A percentile compares a stretch with the other conserved stretches of the same genome.
Evolutionary conservation across 2,113 vertebrate species (phyloP).

Genomic region (Ptilonorhynchus violaceus): DNA sequence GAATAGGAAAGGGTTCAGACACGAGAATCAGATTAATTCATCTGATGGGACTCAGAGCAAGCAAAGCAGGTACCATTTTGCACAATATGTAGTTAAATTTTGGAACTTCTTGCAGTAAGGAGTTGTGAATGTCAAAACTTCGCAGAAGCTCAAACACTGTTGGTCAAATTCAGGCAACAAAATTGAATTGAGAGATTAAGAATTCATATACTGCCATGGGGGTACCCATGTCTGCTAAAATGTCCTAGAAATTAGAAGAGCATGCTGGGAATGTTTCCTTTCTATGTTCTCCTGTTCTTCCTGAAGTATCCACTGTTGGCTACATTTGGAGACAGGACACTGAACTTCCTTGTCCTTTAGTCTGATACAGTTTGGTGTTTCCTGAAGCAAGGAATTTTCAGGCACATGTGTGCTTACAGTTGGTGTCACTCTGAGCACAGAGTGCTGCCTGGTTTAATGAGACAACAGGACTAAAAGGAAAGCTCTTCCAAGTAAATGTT

Average conservation of each 20-base stretch:
- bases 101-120: background rate
- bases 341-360: background rate
- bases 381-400: background rate
- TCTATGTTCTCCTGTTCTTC: fast-evolving
- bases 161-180: background rate
- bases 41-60: background rate
- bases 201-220: background rate
- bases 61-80: background rate
- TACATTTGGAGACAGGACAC: background rate
- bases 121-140: background rate
- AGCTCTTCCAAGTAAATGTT: background rate
- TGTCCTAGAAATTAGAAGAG: background rate
- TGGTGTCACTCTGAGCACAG: background rate
- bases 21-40: background rate
- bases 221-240: background rate
- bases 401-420: background rate
- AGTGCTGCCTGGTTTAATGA: background rate
- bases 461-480: background rate
- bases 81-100: background rate
- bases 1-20: background rate
- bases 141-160: background rate
- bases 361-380: background rate
- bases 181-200: background rate
- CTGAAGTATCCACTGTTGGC: background rate
- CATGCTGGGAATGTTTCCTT: background rate